phyloP scores from a whole-genome alignment of 2,113 vertebrate genomes.

The Eira barbara region DNA sequence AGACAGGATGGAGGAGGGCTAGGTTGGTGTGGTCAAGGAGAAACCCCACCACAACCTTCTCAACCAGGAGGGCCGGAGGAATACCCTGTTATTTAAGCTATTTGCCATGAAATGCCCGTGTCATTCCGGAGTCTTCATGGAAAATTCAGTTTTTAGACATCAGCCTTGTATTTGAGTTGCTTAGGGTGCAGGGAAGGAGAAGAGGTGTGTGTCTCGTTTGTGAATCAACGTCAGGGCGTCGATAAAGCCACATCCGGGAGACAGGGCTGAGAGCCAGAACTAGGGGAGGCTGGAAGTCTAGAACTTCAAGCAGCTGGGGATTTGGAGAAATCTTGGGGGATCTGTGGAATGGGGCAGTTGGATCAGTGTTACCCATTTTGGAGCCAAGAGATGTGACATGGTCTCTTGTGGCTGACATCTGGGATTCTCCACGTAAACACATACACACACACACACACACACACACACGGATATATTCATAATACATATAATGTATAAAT shows the following conservation, averaged over 20 bases:
- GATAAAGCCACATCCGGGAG: neutral
- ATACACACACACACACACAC: neutral
- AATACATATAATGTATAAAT: neutral
- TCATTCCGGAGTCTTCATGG: neutral
- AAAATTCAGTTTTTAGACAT: neutral
- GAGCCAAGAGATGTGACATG: neutral
- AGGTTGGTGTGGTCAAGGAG: neutral
- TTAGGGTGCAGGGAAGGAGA: neutral
- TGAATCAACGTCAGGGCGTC: neutral
- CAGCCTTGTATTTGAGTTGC: neutral
- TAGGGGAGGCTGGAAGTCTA: neutral
- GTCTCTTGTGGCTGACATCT: neutral
- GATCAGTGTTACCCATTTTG: neutral
- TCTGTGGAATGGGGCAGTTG: neutral
- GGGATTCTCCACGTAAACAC: neutral
- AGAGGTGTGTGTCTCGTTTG: neutral
- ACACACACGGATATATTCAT: neutral
- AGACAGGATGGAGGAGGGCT: neutral
- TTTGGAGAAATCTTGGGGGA: neutral
- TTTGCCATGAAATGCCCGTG: neutral
- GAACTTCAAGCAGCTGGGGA: neutral
- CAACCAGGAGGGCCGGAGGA: accelerated
- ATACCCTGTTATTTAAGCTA: neutral
- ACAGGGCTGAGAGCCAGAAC: neutral
- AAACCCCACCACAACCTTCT: neutral